Percentiles rank a stretch among this genome's conserved stretches.
Evolutionary conservation across 2,797 vertebrate genomes (phyloP).

Genomic region (Discoglossus pictus): DNA sequence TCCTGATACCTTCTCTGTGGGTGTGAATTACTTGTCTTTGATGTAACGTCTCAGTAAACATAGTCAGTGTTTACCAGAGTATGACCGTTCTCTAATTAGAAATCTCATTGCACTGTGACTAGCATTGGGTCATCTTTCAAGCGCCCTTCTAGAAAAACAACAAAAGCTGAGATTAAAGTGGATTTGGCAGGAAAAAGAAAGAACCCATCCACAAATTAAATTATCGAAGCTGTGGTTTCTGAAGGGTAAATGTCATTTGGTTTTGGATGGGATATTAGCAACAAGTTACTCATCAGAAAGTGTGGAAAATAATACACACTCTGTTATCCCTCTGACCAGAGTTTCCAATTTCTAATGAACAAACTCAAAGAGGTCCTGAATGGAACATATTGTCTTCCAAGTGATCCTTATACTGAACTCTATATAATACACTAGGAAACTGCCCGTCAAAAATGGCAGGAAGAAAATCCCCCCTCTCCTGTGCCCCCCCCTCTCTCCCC

Average conservation of each 20-base stretch:
- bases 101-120: constrained; percentile 59
- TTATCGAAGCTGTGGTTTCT: constrained; percentile 50
- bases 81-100: constrained; percentile 69
- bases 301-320: neutral
- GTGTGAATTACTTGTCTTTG: constrained; percentile 60
- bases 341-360: neutral
- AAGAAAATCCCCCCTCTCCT: too few relatives aligned
- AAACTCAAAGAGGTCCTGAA: neutral
- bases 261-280: constrained; percentile 38
- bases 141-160: constrained; percentile 46
- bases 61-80: constrained; percentile 62
- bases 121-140: constrained; percentile 57
- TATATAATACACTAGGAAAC: too few relatives aligned
- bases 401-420: constrained; percentile 12
- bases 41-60: constrained; percentile 64
- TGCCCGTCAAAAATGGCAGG: too few relatives aligned
- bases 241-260: constrained; percentile 43
- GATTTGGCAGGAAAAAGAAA: constrained; percentile 42
- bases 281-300: constrained; percentile 19
- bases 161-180: constrained; percentile 50
- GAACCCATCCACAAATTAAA: constrained; percentile 25
- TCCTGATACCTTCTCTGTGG: constrained; percentile 60
- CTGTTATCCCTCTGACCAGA: constrained; percentile 25
- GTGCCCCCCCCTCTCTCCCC: too few relatives aligned
- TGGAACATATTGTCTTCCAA: neutral